Conservation (phyloP, 2,113 vertebrate species). For the Chamaea fasciata region DNA sequence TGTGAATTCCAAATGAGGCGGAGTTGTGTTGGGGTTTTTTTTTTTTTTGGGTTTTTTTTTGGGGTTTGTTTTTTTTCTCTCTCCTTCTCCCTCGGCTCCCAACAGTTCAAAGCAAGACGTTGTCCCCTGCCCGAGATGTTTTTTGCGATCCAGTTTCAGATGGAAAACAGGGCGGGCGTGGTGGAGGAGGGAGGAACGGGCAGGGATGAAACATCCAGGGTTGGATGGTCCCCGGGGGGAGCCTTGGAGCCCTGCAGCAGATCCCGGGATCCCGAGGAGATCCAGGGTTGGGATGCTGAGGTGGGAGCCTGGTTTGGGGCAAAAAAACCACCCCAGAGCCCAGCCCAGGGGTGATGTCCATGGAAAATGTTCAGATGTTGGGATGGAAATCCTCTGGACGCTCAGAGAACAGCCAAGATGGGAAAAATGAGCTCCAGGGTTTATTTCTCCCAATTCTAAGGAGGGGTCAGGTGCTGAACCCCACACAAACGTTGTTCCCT, state of each 20-base stretch:
- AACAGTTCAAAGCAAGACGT: conserved; percentile 24
- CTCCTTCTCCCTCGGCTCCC: background rate
- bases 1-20: background rate
- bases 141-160: conserved; percentile 23
- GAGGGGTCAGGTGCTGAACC: background rate
- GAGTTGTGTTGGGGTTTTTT: background rate
- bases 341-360: background rate
- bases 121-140: conserved; percentile 39
- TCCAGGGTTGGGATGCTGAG: background rate
- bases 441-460: background rate
- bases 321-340: background rate
- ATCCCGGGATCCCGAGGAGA: background rate
- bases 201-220: background rate
- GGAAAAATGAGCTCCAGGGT: background rate
- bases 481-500: background rate
- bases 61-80: too few species aligned
- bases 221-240: background rate
- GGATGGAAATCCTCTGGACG: background rate
- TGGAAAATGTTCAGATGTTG: background rate
- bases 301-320: background rate
- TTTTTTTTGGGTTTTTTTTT: too few species aligned
- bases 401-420: background rate
- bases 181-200: background rate
- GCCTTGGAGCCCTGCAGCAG: too few species aligned
- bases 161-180: background rate